Conservation (phyloP, 1,140 invertebrate genomes). For the Calosoma granatense region DNA sequence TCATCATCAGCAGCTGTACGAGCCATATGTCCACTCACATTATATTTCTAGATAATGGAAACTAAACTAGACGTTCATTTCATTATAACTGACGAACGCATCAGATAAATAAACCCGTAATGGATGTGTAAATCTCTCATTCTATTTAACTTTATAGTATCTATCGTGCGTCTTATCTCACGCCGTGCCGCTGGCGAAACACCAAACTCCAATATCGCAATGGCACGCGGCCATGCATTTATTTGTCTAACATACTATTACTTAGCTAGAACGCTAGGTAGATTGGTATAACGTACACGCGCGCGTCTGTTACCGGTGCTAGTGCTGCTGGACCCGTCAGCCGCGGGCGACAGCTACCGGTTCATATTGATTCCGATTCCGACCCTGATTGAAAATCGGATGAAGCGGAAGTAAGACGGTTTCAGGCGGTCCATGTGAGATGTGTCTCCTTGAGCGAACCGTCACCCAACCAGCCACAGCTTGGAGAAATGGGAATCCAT, state of each 20-base stretch:
- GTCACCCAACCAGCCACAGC: not conserved
- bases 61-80: too few relatives aligned
- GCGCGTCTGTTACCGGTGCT: too few relatives aligned
- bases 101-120: not conserved
- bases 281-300: not conserved
- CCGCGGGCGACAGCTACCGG: slow-evolving; percentile 9
- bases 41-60: too few relatives aligned
- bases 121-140: not conserved
- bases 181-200: not conserved
- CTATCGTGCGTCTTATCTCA: not conserved
- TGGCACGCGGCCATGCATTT: not conserved
- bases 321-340: not conserved
- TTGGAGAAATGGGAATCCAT: not conserved
- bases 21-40: too few relatives aligned
- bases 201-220: slow-evolving; percentile 4
- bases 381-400: slow-evolving; percentile 26
- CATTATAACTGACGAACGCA: too few relatives aligned
- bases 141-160: not conserved
- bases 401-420: slow-evolving; percentile 27
- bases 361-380: slow-evolving; percentile 24
- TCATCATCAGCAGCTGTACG: not conserved
- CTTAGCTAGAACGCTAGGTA: not conserved
- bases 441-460: not conserved
- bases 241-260: slow-evolving; percentile 1
- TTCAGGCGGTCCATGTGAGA: slow-evolving; percentile 18